These are phyloP conservation scores for Cremastinae sp. DNA, from an alignment of 2,888 invertebrate species.

Conservation along the genomic window DNA sequence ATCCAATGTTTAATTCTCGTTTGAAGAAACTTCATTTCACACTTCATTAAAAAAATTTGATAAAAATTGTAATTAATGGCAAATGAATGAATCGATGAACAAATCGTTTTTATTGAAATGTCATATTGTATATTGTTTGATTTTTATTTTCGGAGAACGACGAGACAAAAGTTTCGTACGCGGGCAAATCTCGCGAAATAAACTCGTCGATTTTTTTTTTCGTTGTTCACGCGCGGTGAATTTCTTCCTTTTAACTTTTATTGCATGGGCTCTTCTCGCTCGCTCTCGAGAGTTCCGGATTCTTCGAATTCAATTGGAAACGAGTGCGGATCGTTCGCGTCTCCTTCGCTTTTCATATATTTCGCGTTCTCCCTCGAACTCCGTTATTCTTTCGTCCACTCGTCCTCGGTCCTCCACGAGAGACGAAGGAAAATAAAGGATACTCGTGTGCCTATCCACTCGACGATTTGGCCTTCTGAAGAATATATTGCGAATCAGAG, in stretches of 20 bases:
- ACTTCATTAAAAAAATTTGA: too few species aligned
- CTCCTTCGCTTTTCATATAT: neutral
- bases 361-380: slow-evolving; percentile 24
- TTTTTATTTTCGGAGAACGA: too few species aligned
- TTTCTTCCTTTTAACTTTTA: slow-evolving; percentile 19
- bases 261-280: slow-evolving; percentile 7
- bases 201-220: neutral
- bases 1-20: too few species aligned
- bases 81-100: too few species aligned
- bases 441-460: too few species aligned
- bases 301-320: too few species aligned
- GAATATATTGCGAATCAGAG: neutral
- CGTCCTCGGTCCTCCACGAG: neutral
- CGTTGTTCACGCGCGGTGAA: slow-evolving; percentile 13
- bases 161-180: neutral
- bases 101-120: too few species aligned
- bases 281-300: neutral
- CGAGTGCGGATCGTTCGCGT: neutral
- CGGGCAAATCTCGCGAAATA: too few species aligned
- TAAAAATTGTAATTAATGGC: too few species aligned
- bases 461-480: neutral
- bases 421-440: neutral
- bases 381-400: slow-evolving; percentile 8
- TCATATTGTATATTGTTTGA: neutral
- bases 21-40: too few species aligned